phyloP scores from a whole-genome alignment of 2,797 vertebrate species.

The Tangara arthus region DNA sequence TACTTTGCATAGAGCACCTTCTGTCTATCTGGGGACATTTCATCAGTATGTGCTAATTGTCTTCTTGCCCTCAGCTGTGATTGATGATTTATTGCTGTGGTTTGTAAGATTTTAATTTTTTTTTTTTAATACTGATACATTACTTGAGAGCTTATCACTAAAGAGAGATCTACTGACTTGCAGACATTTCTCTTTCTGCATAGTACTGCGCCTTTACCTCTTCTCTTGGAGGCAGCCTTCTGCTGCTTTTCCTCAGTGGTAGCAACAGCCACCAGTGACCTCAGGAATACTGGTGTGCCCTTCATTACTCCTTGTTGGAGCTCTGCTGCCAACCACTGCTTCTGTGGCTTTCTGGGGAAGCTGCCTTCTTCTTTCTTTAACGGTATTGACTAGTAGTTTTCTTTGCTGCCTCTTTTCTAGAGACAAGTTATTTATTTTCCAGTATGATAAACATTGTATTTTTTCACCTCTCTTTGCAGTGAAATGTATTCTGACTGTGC shows the following conservation, averaged over 20 bases:
- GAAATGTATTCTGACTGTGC: background rate
- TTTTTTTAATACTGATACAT: background rate
- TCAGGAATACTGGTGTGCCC: background rate
- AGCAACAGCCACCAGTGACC: background rate
- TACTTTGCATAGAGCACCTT: background rate
- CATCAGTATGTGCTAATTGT: background rate
- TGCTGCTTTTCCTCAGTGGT: background rate
- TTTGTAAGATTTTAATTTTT: background rate
- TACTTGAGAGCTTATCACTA: background rate
- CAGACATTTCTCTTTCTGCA: background rate
- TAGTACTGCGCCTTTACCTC: background rate
- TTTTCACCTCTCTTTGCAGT: background rate
- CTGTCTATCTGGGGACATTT: background rate
- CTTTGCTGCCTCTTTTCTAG: background rate
- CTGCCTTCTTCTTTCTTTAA: background rate
- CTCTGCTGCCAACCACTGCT: background rate
- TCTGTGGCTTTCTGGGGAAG: background rate
- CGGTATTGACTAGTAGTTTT: background rate
- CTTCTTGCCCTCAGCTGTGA: background rate
- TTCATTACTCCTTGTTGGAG: background rate
- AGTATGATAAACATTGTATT: background rate
- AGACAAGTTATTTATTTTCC: background rate
- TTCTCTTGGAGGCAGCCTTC: background rate
- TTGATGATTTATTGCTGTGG: background rate
- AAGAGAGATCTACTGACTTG: background rate